phyloP scores from a whole-genome alignment of 2,797 vertebrate species.

The Sardinella longiceps region DNA sequence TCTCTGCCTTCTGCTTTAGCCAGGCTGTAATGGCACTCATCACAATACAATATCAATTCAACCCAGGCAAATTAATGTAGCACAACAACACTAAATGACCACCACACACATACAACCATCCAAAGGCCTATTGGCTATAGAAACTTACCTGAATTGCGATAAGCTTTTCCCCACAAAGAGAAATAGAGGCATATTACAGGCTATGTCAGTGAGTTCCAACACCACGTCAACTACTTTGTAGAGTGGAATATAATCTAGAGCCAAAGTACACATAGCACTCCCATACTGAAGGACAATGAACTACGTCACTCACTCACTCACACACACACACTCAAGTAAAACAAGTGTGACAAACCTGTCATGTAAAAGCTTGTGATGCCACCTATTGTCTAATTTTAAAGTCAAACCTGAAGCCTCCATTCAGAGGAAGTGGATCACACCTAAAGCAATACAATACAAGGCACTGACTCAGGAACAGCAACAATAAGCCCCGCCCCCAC shows the following conservation, averaged over 20 bases:
- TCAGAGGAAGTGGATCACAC: background rate
- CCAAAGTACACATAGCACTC: conserved; percentile 36
- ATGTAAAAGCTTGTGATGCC: background rate
- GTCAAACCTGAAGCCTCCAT: background rate
- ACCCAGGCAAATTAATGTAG: too few species aligned
- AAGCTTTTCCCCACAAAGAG: background rate
- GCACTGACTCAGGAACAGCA: background rate
- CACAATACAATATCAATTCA: too few species aligned
- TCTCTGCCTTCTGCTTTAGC: too few species aligned
- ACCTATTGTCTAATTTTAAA: background rate
- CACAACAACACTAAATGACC: background rate
- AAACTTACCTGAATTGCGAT: background rate
- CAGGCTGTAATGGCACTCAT: too few species aligned
- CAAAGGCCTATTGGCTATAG: background rate
- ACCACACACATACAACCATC: background rate
- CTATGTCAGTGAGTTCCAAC: background rate
- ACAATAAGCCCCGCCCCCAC: background rate
- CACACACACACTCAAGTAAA: conserved; percentile 23
- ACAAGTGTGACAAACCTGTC: background rate
- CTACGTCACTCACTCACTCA: conserved; percentile 36
- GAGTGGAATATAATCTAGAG: background rate
- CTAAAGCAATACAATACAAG: background rate
- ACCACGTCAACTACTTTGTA: background rate
- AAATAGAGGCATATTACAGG: background rate
- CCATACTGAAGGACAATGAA: conserved; percentile 38